A percentile compares a stretch with the other conserved stretches of the same genome.
These are phyloP conservation scores for Drosophila imparisetae DNA, from an alignment of 2,888 invertebrate genomes.

Conservation along the genomic window DNA sequence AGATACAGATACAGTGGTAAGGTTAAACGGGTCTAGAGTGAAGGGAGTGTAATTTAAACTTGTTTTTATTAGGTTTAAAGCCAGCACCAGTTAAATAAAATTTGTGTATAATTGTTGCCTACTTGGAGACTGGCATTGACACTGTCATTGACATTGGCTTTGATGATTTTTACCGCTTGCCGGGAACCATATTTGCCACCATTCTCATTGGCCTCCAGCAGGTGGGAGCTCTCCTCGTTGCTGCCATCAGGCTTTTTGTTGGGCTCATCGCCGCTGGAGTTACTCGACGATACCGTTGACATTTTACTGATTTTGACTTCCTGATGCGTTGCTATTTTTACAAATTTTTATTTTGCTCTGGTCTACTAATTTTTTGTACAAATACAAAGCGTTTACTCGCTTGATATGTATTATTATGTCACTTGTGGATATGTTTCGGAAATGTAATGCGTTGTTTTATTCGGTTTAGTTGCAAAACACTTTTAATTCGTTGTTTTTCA, in stretches of 20 bases:
- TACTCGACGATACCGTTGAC: slow-evolving; percentile 66
- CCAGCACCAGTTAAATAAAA: slow-evolving; percentile 47
- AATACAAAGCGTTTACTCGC: slow-evolving; percentile 22
- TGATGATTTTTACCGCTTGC: slow-evolving; percentile 82
- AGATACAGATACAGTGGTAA: slow-evolving; percentile 1
- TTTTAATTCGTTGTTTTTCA: slow-evolving; percentile 14
- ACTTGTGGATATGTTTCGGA: slow-evolving; percentile 57
- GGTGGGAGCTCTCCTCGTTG: slow-evolving; percentile 83
- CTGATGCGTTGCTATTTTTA: neutral
- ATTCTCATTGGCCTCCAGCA: slow-evolving; percentile 80
- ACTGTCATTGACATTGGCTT: slow-evolving; percentile 56
- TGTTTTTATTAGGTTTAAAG: slow-evolving; percentile 21
- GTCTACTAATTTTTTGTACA: slow-evolving; percentile 31
- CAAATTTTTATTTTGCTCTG: neutral
- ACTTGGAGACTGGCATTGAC: slow-evolving; percentile 61
- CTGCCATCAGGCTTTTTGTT: slow-evolving; percentile 60
- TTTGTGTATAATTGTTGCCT: slow-evolving; percentile 21
- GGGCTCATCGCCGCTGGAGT: slow-evolving; percentile 67
- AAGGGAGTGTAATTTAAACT: slow-evolving; percentile 7
- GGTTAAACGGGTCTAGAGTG: neutral
- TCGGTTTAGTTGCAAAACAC: slow-evolving; percentile 17
- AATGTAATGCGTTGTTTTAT: slow-evolving; percentile 27
- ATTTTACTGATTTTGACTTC: slow-evolving; percentile 34
- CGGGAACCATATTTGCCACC: slow-evolving; percentile 82
- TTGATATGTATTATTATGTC: slow-evolving; percentile 51